A percentile compares a stretch with the other conserved stretches of the same genome.
These are phyloP conservation scores for Bimastos eiseni DNA, from an alignment of 2,888 invertebrate species.

Conservation along the genomic window DNA sequence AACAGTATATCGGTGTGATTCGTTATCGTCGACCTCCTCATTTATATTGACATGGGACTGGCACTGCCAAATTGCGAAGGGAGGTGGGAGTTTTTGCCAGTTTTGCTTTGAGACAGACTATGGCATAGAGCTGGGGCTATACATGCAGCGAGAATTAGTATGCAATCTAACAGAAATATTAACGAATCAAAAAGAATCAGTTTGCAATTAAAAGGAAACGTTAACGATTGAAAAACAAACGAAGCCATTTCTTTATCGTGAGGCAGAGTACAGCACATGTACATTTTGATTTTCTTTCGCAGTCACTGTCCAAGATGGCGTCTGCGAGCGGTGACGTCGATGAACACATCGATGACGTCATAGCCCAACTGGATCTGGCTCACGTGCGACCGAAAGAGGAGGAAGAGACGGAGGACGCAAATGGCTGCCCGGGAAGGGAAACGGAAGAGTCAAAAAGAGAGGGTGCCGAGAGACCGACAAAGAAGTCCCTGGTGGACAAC, in stretches of 20 bases:
- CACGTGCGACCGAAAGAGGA: background rate
- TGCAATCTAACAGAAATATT: too few species aligned
- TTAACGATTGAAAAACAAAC: too few species aligned
- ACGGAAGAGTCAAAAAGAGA: background rate
- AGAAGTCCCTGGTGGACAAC: background rate
- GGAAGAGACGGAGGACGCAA: background rate
- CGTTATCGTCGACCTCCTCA: too few species aligned
- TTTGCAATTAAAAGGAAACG: too few species aligned
- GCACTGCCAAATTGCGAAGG: too few species aligned
- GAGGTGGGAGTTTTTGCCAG: too few species aligned
- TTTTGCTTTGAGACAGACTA: too few species aligned
- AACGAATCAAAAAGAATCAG: too few species aligned
- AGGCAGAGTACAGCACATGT: background rate
- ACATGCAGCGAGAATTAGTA: too few species aligned
- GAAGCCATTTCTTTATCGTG: background rate
- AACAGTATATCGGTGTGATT: too few species aligned
- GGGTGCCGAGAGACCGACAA: background rate
- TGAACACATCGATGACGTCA: conserved; percentile 24
- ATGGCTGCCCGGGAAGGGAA: background rate
- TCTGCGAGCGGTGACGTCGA: background rate
- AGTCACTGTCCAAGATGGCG: background rate
- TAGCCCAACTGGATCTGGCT: background rate
- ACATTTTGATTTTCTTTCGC: background rate
- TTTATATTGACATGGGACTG: too few species aligned
- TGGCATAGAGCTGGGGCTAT: too few species aligned